These are phyloP conservation scores for Drosophila bocqueti DNA, from an alignment of 1,140 invertebrate genomes.

Conservation along the genomic window DNA sequence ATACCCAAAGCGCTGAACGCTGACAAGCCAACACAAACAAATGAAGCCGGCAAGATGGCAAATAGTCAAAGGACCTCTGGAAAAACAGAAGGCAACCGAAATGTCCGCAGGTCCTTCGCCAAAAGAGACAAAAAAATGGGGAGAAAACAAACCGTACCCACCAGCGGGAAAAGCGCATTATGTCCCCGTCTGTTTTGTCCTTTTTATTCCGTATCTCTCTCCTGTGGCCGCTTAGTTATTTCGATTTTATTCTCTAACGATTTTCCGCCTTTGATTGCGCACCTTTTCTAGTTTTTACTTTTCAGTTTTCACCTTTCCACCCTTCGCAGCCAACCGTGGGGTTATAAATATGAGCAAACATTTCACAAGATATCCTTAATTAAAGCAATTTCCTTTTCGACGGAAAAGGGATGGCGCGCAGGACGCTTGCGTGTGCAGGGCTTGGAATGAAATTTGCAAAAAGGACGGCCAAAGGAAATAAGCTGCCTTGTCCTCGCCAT, in stretches of 20 bases:
- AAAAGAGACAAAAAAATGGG: conserved; percentile 9
- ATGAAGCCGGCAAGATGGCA: conserved; percentile 64
- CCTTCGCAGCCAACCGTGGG: conserved; percentile 17
- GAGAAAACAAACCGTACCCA: conserved; percentile 45
- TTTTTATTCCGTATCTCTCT: conserved; percentile 46
- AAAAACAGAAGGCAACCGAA: conserved; percentile 55
- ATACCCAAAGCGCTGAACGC: conserved; percentile 49
- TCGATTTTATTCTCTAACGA: conserved; percentile 77
- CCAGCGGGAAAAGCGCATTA: conserved; percentile 71
- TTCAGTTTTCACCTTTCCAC: conserved; percentile 43
- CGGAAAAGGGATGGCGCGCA: conserved; percentile 11
- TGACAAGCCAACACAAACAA: conserved; percentile 70
- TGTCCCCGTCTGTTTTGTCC: conserved; percentile 23
- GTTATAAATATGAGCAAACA: conserved; percentile 79
- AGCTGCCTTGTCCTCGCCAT: conserved; percentile 66
- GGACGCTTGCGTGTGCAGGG: conserved; percentile 48
- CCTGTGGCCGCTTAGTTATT: conserved; percentile 67
- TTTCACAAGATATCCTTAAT: conserved; percentile 81
- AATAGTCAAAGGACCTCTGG: conserved; percentile 60
- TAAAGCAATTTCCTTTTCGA: conserved; percentile 74
- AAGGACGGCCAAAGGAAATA: conserved; percentile 70
- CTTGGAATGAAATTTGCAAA: conserved; percentile 77
- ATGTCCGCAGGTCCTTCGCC: conserved; percentile 42
- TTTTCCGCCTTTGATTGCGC: conserved; percentile 72
- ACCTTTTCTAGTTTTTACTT: conserved; percentile 50